Evolutionary conservation across 2,888 invertebrate genomes (phyloP), one percentile per base, ranked within the genome.

Genomic region (Agrotis puta): DNA sequence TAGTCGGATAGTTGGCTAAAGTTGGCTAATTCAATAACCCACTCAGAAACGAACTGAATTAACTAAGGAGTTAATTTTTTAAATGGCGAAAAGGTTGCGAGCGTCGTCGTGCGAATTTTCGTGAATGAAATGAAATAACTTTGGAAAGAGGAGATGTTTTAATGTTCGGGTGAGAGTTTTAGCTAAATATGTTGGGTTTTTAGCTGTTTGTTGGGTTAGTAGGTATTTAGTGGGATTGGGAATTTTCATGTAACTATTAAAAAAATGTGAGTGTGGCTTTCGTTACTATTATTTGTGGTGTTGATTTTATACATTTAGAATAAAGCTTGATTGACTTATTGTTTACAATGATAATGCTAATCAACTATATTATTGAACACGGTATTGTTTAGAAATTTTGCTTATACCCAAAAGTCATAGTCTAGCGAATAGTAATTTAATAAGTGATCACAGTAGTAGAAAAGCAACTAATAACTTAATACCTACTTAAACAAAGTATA

Each of bases 11-110:
- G 87, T 88, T 86, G 73, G 80, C 79, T 88, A 86, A 88, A 88
- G 86, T 88, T 84, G 66, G 76, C 83, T 88, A 88, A 88, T 87
- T 86, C 84, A 84, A 88, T 88, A 87, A 85, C 78, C 70, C 43
- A 72, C 64, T 70, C 74, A 70, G 78, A 77, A 81, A 80, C 74
- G 72, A 79, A 80, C 77, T 48, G 77, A 85, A 87, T 87, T 85
- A 87, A 86, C 77, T 66, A 70, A 68, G 62, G 77, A 77, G 80
- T 78, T 85, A 81, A 84, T 81, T 86, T 84, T 84, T 79, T 20
- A 81, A 82, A 78, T 71, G 70, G 69, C 27, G 27, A 47, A 77
- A 50, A 63, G 68, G 68, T 69, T 77, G 47, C 0, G 18, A 51
- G 74, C 47, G 33, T 45, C 69, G 47, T 57, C 61, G 50, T 58